Base-by-base conservation (phyloP, 2,113 vertebrate species). In the Eidolon helvum region DNA sequence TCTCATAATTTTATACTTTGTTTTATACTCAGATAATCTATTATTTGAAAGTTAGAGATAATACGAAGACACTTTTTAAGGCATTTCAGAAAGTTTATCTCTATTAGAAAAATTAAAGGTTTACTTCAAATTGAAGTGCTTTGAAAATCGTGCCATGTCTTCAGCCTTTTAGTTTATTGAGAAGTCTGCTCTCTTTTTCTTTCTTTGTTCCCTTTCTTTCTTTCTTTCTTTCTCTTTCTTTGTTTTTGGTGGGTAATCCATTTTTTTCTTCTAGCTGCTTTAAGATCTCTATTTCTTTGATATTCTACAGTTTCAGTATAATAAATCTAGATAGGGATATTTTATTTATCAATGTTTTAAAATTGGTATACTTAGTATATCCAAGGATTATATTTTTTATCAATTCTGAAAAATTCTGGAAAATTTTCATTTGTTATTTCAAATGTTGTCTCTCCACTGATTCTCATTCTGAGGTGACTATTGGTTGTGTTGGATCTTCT, bases 271-370 rank as follows among this genome's bases (percentile, higher is more conserved):
- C 28, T 74, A 28, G 30, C 59, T 63, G 50, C 50, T 89, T 83
- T 89, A 50, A 83, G 22, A 48, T 61, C 16, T 61, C 12, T 77
- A 14, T 53, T n/a, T 65, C 68, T 93, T 35, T 69, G 10, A 30
- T 85, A 6, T 69, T 88, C 38, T 95, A 21, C 12, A 75, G 9
- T 84, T 69, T 83, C 19, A 83, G 11, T 61, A 69, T 53, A 63
- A 65, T 71, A 35, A 74, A 72, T 89, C 9, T 65, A 63, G 19
- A n/a, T 45, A 38, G 35, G 24, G 35, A 28, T 18, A 65, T 82
- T 74, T 75, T 80, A 79, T 26, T 84, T 91, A 88, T 82, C 7
- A 84, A 40, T 92, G 9, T 19, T 75, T 90, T 91, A 35, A 96
- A 45, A 79, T 66, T 0, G 21, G 43, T 45, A 63, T 87, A 8